Conservation (phyloP, 2,113 vertebrate genomes). For the Mormyrus iriodes region DNA sequence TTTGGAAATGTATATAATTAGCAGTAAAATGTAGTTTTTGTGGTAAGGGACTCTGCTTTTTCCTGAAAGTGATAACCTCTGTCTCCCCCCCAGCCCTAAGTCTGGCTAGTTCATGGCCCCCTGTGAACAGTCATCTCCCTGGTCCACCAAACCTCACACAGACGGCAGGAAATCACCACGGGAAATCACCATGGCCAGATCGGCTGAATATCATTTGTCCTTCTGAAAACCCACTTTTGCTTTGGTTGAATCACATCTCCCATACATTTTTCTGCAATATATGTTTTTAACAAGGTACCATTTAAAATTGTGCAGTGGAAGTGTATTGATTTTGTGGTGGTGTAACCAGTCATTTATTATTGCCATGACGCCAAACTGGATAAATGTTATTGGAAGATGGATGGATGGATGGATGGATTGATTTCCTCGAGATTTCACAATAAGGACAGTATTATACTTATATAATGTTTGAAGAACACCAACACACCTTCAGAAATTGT, state of each 20-base stretch:
- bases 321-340: not conserved
- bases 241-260: not conserved
- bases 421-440: not conserved
- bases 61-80: not conserved
- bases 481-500: not conserved
- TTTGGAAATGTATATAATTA: not conserved
- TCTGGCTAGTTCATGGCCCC: not conserved
- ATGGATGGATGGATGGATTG: not conserved
- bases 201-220: not conserved
- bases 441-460: not conserved
- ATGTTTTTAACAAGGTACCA: not conserved
- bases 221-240: not conserved
- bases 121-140: not conserved
- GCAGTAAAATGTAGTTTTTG: not conserved
- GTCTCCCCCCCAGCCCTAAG: not conserved
- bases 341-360: not conserved
- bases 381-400: not conserved
- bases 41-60: conserved; percentile 3
- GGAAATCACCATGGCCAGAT: not conserved
- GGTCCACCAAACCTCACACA: not conserved
- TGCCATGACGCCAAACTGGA: not conserved
- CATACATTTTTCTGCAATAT: not conserved
- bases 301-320: not conserved
- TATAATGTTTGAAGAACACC: not conserved
- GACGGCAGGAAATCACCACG: not conserved